Conservation (phyloP, 2,888 invertebrate species). For the Drosophila mettleri region DNA sequence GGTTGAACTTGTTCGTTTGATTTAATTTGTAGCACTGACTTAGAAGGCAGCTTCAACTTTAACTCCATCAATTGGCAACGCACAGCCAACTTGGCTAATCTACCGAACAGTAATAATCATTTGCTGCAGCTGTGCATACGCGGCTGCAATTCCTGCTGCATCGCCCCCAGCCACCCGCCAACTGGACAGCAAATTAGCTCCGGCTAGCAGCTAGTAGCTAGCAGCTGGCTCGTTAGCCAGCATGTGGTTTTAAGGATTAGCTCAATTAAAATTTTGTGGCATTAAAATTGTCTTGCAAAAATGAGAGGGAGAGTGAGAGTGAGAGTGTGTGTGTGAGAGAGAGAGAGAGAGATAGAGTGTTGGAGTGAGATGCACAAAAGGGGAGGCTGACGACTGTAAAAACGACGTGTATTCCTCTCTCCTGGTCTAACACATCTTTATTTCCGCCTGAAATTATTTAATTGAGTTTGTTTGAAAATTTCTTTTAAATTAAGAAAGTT, state of each 20-base stretch:
- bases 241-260: constrained; percentile 75
- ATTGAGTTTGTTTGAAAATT: constrained; percentile 80
- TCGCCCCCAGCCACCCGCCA: neutral
- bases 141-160: constrained; percentile 35
- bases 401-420: constrained; percentile 40
- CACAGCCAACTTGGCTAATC: constrained; percentile 61
- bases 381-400: constrained; percentile 12
- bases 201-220: constrained; percentile 46
- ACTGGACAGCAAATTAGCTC: constrained; percentile 49
- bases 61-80: constrained; percentile 23
- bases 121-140: constrained; percentile 64
- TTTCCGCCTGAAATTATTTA: constrained; percentile 77
- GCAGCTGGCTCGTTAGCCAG: constrained; percentile 75
- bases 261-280: constrained; percentile 79
- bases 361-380: neutral
- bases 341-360: neutral
- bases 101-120: constrained; percentile 65
- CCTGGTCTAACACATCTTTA: constrained; percentile 63
- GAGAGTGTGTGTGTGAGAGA: neutral
- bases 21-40: constrained; percentile 13
- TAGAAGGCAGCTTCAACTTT: constrained; percentile 1
- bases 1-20: constrained; percentile 2
- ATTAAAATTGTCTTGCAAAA: constrained; percentile 66
- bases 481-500: constrained; percentile 80
- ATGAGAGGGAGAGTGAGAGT: constrained; percentile 33